Evolutionary conservation across 2,113 vertebrate genomes (phyloP).

Genomic region (Clupea harengus): DNA sequence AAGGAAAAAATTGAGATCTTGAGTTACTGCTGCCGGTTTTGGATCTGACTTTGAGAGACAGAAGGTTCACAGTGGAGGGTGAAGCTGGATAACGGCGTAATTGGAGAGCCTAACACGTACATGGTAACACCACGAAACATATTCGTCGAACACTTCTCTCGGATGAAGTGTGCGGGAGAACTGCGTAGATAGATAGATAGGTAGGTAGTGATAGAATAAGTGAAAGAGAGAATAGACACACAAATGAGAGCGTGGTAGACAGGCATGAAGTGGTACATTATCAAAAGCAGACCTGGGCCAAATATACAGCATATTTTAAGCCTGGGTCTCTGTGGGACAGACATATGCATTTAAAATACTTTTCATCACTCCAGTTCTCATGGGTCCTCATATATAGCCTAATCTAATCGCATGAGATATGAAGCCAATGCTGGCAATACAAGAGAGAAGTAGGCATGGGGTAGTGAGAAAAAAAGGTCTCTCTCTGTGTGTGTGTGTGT

Average conservation of each 20-base stretch:
- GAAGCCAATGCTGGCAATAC: neutral
- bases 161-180: neutral
- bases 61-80: neutral
- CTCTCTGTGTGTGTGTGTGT: slow-evolving; percentile 22
- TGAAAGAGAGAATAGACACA: neutral
- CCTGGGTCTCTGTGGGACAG: slow-evolving; percentile 1
- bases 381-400: neutral
- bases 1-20: neutral
- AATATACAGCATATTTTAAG: neutral
- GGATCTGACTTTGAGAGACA: neutral
- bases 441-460: neutral
- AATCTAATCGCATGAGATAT: neutral
- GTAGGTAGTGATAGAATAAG: neutral
- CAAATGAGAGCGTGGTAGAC: neutral
- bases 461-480: neutral
- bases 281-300: slow-evolving; percentile 6
- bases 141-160: neutral
- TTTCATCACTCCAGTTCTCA: slow-evolving; percentile 2
- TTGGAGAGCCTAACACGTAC: neutral
- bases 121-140: neutral
- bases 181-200: neutral
- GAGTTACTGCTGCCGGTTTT: neutral
- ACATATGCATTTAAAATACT: slow-evolving; percentile 17
- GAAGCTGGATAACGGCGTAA: neutral
- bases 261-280: slow-evolving; percentile 6